Base-by-base conservation (phyloP, 1,140 invertebrate species). In the Drosophila orena region DNA sequence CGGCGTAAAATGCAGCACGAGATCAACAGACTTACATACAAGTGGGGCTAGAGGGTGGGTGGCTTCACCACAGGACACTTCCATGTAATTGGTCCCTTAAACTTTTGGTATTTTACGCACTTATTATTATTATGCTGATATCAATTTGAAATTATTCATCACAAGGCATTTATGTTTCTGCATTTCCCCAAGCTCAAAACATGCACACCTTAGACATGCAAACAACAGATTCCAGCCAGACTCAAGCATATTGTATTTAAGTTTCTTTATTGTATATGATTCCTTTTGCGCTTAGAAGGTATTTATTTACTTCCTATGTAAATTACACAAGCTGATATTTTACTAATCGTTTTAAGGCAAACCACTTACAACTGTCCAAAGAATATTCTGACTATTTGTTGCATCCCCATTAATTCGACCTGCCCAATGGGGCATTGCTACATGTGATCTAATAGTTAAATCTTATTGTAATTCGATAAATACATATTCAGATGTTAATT, bases 381-480 rank as follows among this genome's bases (percentile, higher is more conserved):
- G 35, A 40, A 52, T 52, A 35, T 52, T 20, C 47, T 50, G 27
- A 50, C 27, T 50, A 34, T 37, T 35, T 53, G 27, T 53, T 53
- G 50, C 50, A 35, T 22, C 34, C 50, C 34, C 55, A 22, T 24
- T 22, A 11, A 46, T 22, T 15, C 27, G 27, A 58, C 56, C 27
- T 37, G 47, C 14, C 52, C 43, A 10, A 37, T 27, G 10, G 27
- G 50, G 38, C 38, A 42, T 37, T 59, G 58, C 44, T 55, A 64
- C 38, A 80, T 77, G 77, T 88, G 81, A 85, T 88, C 60, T 88
- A 88, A 72, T 81, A 79, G 74, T 81, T 88, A 81, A 74, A 74
- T 60, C 66, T 79, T 77, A 85, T 68, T 77, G 42, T 84, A 62
- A 60, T 54, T 75, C 70, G 62, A 66, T 53, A 76, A 76, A 66